Conservation (phyloP, 1,140 invertebrate genomes). For the Drosophila athabasca region DNA sequence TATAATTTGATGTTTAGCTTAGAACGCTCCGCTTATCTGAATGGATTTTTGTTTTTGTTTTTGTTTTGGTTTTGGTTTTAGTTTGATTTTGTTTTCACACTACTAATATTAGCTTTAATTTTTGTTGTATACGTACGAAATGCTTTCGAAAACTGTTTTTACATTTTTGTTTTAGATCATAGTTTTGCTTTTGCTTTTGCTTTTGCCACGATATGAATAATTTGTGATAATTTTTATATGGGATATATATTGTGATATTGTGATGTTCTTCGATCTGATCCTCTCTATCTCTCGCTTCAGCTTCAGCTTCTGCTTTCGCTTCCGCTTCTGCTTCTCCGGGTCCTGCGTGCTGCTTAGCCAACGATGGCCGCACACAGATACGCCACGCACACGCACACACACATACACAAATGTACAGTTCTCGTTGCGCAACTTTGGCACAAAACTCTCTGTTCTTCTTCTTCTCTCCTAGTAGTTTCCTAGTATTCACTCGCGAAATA, state of each 20-base stretch:
- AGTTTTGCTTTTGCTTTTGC: constrained; percentile 31
- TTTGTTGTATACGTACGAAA: constrained; percentile 59
- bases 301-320: background rate
- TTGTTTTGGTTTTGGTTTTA: constrained; percentile 26
- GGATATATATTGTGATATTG: constrained; percentile 55
- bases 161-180: constrained; percentile 40
- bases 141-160: constrained; percentile 58
- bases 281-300: too few species aligned
- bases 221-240: constrained; percentile 62
- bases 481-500: constrained; percentile 35
- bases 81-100: constrained; percentile 45
- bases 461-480: background rate
- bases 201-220: constrained; percentile 76
- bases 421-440: constrained; percentile 46
- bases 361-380: constrained; percentile 9
- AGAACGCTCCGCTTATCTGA: constrained; percentile 42
- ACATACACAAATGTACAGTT: constrained; percentile 36
- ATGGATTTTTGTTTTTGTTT: constrained; percentile 37
- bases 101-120: constrained; percentile 73
- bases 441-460: constrained; percentile 17
- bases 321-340: background rate
- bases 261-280: constrained; percentile 35
- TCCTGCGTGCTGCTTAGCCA: constrained; percentile 32
- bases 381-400: constrained; percentile 44
- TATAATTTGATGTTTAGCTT: constrained; percentile 65